Conservation (phyloP, 1,140 invertebrate genomes). For the Phthorimaea operculella region DNA sequence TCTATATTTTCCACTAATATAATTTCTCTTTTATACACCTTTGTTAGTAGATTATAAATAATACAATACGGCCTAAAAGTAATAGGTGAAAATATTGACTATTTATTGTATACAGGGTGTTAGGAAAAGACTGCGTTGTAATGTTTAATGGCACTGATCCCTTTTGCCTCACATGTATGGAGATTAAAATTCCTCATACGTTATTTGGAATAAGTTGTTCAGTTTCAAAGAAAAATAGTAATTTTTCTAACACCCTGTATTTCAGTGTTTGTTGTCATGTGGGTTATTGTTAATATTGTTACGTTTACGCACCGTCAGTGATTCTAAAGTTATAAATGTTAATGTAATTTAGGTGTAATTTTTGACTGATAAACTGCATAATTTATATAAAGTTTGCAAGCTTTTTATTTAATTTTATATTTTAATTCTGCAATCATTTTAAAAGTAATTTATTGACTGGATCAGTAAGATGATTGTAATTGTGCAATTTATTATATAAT, state of each 20-base stretch:
- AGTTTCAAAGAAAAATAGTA: no score
- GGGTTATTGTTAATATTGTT: constrained; percentile 1
- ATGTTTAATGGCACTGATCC: no score
- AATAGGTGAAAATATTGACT: neutral
- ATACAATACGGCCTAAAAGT: neutral
- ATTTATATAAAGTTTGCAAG: constrained; percentile 5
- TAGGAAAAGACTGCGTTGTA: no score
- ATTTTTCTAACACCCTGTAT: no score
- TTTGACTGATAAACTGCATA: constrained; percentile 5
- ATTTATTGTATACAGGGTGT: neutral
- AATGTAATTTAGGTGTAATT: constrained; percentile 2
- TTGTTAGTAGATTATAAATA: no score
- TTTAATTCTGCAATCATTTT: constrained; percentile 2
- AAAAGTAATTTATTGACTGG: constrained; percentile 3
- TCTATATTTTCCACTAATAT: neutral
- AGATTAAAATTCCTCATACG: no score
- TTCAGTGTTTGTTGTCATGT: neutral
- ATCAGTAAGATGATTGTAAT: constrained; percentile 5
- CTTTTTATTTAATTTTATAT: constrained; percentile 7
- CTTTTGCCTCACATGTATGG: no score
- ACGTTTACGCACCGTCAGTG: constrained; percentile 4
- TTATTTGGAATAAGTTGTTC: no score
- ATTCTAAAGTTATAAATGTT: constrained; percentile 5
- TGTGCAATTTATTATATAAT: constrained; percentile 5
- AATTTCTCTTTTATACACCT: neutral